These are phyloP conservation scores for Homarus americanus DNA, from an alignment of 1,140 invertebrate genomes.

Conservation along the genomic window DNA sequence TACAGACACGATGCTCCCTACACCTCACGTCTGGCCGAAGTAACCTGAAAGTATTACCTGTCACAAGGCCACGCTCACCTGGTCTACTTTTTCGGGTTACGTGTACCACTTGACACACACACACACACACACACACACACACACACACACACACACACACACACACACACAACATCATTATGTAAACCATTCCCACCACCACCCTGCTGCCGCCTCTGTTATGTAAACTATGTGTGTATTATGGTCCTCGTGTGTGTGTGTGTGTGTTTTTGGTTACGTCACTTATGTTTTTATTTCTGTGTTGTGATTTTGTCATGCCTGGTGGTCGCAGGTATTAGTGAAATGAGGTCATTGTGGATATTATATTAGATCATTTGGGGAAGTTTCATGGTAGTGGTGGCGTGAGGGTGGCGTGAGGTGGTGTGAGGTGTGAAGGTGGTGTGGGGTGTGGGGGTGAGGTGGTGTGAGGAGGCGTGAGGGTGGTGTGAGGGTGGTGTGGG, in stretches of 20 bases:
- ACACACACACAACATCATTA: no score
- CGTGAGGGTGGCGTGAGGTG: neutral
- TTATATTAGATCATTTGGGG: no score
- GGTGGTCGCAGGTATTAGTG: neutral
- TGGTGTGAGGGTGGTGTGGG: no score
- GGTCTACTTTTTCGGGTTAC: neutral
- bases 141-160: no score
- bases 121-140: no score
- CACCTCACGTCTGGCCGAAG: neutral
- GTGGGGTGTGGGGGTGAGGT: no score
- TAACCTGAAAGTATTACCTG: neutral
- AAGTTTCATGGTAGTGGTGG: neutral
- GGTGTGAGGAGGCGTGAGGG: no score
- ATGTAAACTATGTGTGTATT: constrained; percentile 15
- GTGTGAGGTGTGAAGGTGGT: no score
- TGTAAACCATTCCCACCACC: neutral
- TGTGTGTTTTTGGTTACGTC: no score
- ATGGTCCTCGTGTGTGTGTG: no score
- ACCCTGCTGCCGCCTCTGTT: constrained; percentile 2
- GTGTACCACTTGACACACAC: no score
- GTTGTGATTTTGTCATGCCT: neutral
- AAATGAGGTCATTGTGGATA: no score
- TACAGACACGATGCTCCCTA: neutral
- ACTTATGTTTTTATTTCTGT: neutral
- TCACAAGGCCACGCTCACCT: neutral